Conservation (phyloP, 2,797 vertebrate species). For the Syncerus caffer region DNA sequence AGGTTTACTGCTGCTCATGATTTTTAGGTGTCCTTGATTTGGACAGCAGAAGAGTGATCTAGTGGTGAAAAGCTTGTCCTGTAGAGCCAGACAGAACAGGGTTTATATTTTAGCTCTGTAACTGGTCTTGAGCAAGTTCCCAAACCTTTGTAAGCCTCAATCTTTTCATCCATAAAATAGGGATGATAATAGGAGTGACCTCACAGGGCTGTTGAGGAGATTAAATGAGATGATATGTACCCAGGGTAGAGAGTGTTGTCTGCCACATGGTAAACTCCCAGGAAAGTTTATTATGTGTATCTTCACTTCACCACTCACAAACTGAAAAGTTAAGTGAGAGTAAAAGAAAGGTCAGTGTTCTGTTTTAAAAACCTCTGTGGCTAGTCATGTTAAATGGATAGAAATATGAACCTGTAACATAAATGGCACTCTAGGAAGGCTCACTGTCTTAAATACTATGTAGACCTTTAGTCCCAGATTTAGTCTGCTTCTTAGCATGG, state of each 20-base stretch:
- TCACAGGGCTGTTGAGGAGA: not conserved
- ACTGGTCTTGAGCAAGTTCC: not conserved
- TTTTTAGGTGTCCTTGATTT: slow-evolving; percentile 19
- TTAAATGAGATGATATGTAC: not conserved
- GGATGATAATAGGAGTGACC: not conserved
- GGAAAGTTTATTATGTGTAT: not conserved
- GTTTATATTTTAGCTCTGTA: not conserved
- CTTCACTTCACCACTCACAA: not conserved
- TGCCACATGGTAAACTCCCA: not conserved
- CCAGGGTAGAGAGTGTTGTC: not conserved
- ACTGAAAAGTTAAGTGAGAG: not conserved
- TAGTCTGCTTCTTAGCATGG: not conserved
- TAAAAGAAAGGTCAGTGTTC: not conserved
- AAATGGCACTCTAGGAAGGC: not conserved
- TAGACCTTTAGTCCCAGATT: not conserved
- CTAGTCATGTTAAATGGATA: not conserved
- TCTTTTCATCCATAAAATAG: not conserved
- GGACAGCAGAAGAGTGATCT: not conserved
- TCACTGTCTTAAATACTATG: not conserved
- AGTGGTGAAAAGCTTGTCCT: not conserved
- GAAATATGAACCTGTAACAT: not conserved
- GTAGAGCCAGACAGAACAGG: not conserved
- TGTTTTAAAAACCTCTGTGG: not conserved
- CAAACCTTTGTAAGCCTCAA: not conserved
- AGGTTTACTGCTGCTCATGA: not conserved